phyloP scores from a whole-genome alignment of 2,888 invertebrate species.

The Lysandra bellargus region DNA sequence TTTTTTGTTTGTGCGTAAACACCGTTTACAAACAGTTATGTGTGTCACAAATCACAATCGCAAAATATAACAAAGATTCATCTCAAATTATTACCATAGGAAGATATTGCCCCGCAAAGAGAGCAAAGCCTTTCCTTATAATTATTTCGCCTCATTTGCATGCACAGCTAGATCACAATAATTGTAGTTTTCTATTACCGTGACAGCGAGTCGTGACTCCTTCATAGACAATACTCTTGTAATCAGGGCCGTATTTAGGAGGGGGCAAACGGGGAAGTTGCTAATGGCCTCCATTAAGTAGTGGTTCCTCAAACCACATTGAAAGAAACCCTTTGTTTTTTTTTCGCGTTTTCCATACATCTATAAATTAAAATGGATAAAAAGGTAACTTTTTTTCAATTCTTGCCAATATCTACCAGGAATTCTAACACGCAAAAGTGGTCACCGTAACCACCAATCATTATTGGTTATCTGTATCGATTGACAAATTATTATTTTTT shows the following conservation, averaged over 20 bases:
- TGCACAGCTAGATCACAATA: conserved; percentile 11
- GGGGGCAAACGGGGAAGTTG: background rate
- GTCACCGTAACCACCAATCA: too few species aligned
- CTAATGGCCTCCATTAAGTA: background rate
- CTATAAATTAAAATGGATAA: background rate
- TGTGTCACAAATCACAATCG: background rate
- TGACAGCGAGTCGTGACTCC: conserved; percentile 38
- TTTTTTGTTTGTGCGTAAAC: too few species aligned
- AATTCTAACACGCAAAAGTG: too few species aligned
- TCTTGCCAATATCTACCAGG: too few species aligned
- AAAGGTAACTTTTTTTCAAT: too few species aligned
- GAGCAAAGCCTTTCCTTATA: conserved; percentile 2
- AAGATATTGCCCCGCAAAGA: background rate
- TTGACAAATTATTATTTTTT: too few species aligned
- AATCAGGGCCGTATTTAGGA: background rate
- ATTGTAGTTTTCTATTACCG: conserved; percentile 13
- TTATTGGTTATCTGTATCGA: too few species aligned
- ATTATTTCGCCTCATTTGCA: conserved; percentile 25
- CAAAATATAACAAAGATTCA: background rate
- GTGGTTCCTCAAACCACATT: background rate
- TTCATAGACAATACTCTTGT: conserved; percentile 47
- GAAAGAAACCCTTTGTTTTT: background rate
- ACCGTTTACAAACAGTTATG: too few species aligned
- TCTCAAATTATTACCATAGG: background rate
- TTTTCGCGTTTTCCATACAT: background rate